These are phyloP conservation scores for Salvelinus namaycush DNA, from an alignment of 2,113 vertebrate genomes.

Conservation along the genomic window DNA sequence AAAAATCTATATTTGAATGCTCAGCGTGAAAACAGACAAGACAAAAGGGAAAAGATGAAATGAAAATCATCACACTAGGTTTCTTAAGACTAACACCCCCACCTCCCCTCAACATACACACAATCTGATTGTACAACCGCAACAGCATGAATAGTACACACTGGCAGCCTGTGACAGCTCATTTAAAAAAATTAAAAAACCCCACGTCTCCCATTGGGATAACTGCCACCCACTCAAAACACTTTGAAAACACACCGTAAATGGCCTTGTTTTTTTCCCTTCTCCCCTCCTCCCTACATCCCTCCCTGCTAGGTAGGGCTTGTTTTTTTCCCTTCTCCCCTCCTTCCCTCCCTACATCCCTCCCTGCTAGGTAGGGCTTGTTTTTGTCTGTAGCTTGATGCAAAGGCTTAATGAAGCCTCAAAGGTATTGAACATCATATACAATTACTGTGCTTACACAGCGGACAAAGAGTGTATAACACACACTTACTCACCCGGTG, in stretches of 20 bases:
- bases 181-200: slow-evolving; percentile 26
- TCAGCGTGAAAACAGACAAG: slow-evolving; percentile 36
- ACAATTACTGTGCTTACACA: slow-evolving; percentile 54
- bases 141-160: slow-evolving; percentile 29
- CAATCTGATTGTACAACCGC: slow-evolving; percentile 26
- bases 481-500: not conserved
- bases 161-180: slow-evolving; percentile 38
- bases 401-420: slow-evolving; percentile 62
- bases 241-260: slow-evolving; percentile 40
- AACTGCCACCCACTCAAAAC: slow-evolving; percentile 46
- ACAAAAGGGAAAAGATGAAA: slow-evolving; percentile 23
- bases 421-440: slow-evolving; percentile 56
- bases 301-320: slow-evolving; percentile 18
- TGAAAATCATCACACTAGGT: slow-evolving; percentile 33
- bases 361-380: slow-evolving; percentile 20
- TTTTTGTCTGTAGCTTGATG: slow-evolving; percentile 49
- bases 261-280: slow-evolving; percentile 37
- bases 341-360: slow-evolving; percentile 4
- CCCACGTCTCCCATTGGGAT: slow-evolving; percentile 30
- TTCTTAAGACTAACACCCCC: not conserved
- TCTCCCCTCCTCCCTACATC: not conserved
- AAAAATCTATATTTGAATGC: slow-evolving; percentile 34
- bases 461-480: slow-evolving; percentile 45
- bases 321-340: slow-evolving; percentile 28
- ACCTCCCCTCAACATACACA: not conserved